phyloP scores from a whole-genome alignment of 1,140 invertebrate species.

The Pseudomyrmex sp. region DNA sequence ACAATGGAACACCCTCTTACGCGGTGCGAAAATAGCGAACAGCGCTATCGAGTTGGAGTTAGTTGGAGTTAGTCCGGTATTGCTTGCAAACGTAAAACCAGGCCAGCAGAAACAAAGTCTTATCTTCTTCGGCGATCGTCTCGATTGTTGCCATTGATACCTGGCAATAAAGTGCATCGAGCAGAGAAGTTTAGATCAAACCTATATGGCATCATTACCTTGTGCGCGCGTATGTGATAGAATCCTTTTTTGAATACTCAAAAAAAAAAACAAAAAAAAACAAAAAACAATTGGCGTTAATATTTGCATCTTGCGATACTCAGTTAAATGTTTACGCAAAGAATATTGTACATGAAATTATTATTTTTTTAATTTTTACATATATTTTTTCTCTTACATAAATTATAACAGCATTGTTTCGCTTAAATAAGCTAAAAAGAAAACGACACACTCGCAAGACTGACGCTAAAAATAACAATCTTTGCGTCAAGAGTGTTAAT shows the following conservation, averaged over 20 bases:
- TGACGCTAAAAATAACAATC: conserved; percentile 19
- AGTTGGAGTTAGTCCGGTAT: conserved; percentile 27
- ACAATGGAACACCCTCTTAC: neutral
- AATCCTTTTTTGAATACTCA: neutral
- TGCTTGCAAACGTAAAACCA: conserved; percentile 69
- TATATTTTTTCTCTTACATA: neutral
- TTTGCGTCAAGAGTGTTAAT: neutral
- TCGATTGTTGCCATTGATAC: conserved; percentile 63
- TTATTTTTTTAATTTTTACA: conserved; percentile 1
- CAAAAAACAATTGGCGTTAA: neutral
- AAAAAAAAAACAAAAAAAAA: too few relatives aligned
- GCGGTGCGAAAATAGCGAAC: conserved; percentile 51
- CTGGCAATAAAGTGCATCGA: conserved; percentile 64
- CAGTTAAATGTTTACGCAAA: neutral
- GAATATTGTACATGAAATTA: too few relatives aligned
- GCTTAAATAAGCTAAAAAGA: neutral
- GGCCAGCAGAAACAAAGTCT: conserved; percentile 71
- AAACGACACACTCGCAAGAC: too few relatives aligned
- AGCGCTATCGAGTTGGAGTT: conserved; percentile 31
- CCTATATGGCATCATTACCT: neutral
- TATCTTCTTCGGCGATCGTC: conserved; percentile 57
- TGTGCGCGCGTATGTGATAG: neutral
- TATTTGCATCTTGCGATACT: neutral
- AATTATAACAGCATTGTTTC: neutral
- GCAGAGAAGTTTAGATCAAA: conserved; percentile 35